Conservation (phyloP, 2,797 vertebrate species). For the Molossus molossus region DNA sequence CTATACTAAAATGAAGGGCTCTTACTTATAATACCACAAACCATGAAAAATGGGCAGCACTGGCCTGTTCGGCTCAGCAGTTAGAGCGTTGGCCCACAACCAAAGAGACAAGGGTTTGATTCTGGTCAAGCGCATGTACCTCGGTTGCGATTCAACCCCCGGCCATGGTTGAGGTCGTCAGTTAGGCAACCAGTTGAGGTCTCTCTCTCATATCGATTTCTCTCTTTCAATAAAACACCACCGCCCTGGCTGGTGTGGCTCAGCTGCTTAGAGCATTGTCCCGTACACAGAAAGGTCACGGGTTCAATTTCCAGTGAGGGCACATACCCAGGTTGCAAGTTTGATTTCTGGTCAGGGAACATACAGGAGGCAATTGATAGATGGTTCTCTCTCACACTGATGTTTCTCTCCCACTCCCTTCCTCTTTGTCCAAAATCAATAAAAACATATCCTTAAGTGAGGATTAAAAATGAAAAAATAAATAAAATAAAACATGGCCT, state of each 20-base stretch:
- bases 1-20: background rate
- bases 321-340: background rate
- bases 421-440: background rate
- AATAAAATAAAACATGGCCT: slow-evolving; percentile 36
- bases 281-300: background rate
- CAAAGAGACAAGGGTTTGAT: no score
- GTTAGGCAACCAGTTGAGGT: no score
- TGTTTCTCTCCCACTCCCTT: background rate
- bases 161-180: no score
- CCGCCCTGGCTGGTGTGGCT: background rate
- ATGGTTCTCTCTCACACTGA: background rate
- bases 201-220: no score
- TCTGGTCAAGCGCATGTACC: no score
- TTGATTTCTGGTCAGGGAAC: background rate
- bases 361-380: no score
- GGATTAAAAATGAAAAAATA: slow-evolving; percentile 34
- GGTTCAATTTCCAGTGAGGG: background rate
- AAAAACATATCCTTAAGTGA: background rate
- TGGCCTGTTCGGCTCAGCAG: no score
- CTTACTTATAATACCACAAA: background rate
- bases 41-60: background rate
- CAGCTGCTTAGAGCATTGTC: background rate
- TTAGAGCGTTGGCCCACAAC: no score
- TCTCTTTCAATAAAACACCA: background rate
- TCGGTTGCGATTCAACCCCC: no score